Evolutionary conservation across 1,140 invertebrate genomes (phyloP).

Genomic region (Plectus sambesii): DNA sequence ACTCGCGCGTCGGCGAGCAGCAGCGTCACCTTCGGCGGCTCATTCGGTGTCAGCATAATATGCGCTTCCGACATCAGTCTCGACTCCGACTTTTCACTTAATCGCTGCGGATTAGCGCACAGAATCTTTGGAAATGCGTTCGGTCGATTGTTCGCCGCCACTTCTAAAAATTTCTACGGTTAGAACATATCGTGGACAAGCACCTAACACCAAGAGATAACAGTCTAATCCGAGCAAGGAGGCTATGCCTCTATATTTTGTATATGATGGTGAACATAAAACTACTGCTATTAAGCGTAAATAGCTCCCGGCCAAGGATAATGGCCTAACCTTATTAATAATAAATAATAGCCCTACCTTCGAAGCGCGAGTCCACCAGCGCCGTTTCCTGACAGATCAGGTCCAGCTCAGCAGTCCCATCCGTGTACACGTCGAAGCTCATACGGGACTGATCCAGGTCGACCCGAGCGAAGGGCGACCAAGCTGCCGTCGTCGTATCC

Average conservation of each 20-base stretch:
- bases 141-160: conserved; percentile 56
- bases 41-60: conserved; percentile 36
- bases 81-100: too few species aligned
- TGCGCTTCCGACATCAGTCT: conserved; percentile 33
- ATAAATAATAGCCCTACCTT: too few species aligned
- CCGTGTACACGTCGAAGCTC: conserved; percentile 33
- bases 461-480: conserved; percentile 24
- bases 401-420: conserved; percentile 35
- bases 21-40: conserved; percentile 58
- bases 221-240: too few species aligned
- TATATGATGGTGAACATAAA: too few species aligned
- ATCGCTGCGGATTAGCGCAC: conserved; percentile 34
- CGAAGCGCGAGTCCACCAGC: conserved; percentile 20
- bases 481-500: conserved; percentile 67
- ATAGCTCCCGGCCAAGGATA: too few species aligned
- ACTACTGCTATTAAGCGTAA: too few species aligned
- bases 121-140: conserved; percentile 83
- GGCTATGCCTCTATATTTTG: too few species aligned
- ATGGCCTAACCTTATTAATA: too few species aligned
- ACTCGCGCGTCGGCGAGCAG: conserved; percentile 86
- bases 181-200: too few species aligned
- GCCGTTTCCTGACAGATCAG: conserved; percentile 34
- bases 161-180: background rate
- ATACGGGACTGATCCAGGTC: conserved; percentile 30
- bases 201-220: too few species aligned